Evolutionary conservation across 1,140 invertebrate genomes (phyloP).

Genomic region (Diplogasteroides magnus): DNA sequence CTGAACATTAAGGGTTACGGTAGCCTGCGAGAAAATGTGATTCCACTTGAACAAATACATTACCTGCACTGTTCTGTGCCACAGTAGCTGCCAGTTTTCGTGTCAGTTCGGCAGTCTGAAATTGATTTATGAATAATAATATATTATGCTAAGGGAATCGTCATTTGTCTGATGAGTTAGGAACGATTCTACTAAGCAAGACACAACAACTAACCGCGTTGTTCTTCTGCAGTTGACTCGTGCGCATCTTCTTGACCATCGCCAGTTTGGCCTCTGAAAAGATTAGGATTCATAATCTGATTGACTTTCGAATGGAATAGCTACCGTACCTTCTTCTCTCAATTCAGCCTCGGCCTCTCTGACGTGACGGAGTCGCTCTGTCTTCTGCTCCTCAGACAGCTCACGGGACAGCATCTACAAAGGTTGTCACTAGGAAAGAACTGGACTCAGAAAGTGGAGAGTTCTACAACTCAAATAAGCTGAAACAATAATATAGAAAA

Average conservation of each 20-base stretch:
- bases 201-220: conserved; percentile 8
- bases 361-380: conserved; percentile 24
- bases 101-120: conserved; percentile 15
- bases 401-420: conserved; percentile 33
- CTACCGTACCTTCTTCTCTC: not conserved
- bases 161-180: not conserved
- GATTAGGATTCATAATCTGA: conserved; percentile 12
- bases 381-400: conserved; percentile 29
- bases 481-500: too few species aligned
- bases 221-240: conserved; percentile 3
- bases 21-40: too few species aligned
- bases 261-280: conserved; percentile 45
- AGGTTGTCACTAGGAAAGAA: too few species aligned
- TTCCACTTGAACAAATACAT: too few species aligned
- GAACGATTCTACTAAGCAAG: conserved; percentile 3
- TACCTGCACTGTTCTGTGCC: conserved; percentile 34
- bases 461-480: too few species aligned
- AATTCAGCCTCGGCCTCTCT: not conserved
- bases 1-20: too few species aligned
- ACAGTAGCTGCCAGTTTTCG: conserved; percentile 28
- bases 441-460: too few species aligned
- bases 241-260: conserved; percentile 42
- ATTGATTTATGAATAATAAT: too few species aligned
- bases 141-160: too few species aligned
- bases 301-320: not conserved